Base-by-base conservation (phyloP, 2,888 invertebrate genomes). In the Platypus cylindrus region DNA sequence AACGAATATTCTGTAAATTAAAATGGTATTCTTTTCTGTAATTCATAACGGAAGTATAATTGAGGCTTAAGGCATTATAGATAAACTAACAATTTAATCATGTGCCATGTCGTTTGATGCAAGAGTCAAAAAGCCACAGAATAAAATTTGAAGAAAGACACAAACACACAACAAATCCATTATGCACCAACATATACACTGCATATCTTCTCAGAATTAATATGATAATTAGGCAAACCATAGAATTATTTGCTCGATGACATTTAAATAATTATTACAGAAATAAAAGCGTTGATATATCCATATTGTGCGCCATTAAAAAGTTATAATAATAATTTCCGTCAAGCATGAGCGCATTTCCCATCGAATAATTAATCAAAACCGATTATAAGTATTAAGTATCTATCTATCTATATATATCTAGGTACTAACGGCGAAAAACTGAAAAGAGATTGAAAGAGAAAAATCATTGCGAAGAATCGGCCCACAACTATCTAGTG, bases 301-400 rank as follows among this genome's bases (percentile, higher is more conserved):
- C 31, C 34, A 18, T 34, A 30, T 25, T 38, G n/a, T n/a, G n/a
- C n/a, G 38, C 38, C 34, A 38, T 38, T 34, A 31, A 33, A 36
- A 36, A 14, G n/a, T n/a, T n/a, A n/a, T n/a, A n/a, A 29, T 37
- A 40, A 40, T 30, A 30, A 37, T 40, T 47, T 45, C 37, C 35
- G 45, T 41, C 41, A 46, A 36, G 48, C 44, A 33, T 43, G 44
- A 45, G 32, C 38, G 47, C 45, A 44, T 50, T 47, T 48, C 48
- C 48, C 50, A 49, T 45, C 40, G 36, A 36, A 40, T 48, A 48
- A 49, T 48, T 49, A 48, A 48, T 49, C 47, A 47, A 38, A 33
- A 37, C 38, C 44, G 44, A 44, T 45, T 47, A 43, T 43, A 42
- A 34, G 28, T 28, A 36, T 37, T 40, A 36, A 35, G 26, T n/a